A percentile compares a stretch with the other conserved stretches of the same genome.
These are phyloP conservation scores for Trogon surrucura DNA, from an alignment of 2,113 vertebrate species.

Conservation along the genomic window DNA sequence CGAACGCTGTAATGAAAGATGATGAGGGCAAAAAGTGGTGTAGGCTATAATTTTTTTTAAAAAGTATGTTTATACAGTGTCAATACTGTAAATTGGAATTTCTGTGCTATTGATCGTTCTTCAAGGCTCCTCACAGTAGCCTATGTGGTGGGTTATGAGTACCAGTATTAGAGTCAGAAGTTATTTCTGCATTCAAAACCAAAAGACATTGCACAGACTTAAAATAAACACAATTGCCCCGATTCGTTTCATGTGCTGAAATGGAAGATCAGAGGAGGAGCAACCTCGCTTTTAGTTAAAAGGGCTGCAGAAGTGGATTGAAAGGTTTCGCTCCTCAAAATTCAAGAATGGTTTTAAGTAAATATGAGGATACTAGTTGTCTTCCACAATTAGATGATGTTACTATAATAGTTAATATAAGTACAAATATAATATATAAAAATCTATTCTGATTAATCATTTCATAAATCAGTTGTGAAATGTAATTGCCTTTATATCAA, in stretches of 20 bases:
- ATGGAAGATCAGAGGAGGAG: background rate
- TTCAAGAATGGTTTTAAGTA: background rate
- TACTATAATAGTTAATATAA: background rate
- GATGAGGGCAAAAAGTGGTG: background rate
- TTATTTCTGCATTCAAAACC: background rate
- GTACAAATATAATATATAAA: background rate
- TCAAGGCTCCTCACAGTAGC: background rate
- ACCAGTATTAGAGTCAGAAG: background rate
- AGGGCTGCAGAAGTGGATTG: background rate
- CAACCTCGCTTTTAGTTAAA: background rate
- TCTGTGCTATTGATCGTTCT: background rate
- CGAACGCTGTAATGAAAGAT: background rate
- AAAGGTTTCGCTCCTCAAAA: background rate
- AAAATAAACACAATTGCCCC: background rate
- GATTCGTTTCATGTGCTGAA: background rate
- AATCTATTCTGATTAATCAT: background rate
- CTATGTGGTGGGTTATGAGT: background rate
- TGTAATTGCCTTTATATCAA: background rate
- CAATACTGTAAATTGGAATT: background rate
- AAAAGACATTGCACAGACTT: background rate
- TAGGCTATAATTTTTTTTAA: background rate
- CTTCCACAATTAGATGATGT: background rate
- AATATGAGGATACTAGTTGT: background rate
- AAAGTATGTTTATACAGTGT: background rate
- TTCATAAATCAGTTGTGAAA: background rate